Percentiles rank a stretch among this genome's conserved stretches.
Evolutionary conservation across 2,888 invertebrate species (phyloP).

Genomic region (Scaptomyza flava): DNA sequence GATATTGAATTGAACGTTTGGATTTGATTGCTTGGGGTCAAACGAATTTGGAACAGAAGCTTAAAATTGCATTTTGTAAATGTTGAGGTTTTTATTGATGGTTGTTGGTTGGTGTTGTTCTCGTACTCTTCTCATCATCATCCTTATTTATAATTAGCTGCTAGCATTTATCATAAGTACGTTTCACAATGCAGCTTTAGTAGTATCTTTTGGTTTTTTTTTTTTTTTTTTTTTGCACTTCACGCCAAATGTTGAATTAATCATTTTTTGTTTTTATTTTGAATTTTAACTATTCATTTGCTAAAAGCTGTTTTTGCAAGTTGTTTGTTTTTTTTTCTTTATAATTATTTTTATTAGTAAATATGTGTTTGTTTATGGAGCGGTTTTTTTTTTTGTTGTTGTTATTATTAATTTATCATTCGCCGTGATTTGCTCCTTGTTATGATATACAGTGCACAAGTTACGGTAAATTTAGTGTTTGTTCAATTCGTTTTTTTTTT

Average conservation of each 20-base stretch:
- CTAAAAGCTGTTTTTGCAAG: conserved; percentile 62
- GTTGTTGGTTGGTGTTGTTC: conserved; percentile 34
- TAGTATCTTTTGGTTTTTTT: conserved; percentile 32
- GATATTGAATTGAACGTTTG: conserved; percentile 25
- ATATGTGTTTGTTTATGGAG: conserved; percentile 29
- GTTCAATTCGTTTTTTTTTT: conserved; percentile 25
- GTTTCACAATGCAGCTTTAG: conserved; percentile 75
- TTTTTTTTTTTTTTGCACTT: conserved; percentile 27
- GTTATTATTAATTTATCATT: conserved; percentile 26
- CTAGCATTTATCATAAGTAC: conserved; percentile 79
- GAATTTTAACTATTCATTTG: conserved; percentile 50
- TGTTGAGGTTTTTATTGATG: conserved; percentile 14
- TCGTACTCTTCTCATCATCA: conserved; percentile 39
- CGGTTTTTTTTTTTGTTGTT: conserved; percentile 12
- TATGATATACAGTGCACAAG: conserved; percentile 62
- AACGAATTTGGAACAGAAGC: conserved; percentile 19
- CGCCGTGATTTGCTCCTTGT: conserved; percentile 17
- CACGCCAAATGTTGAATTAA: conserved; percentile 27
- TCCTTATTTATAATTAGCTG: conserved; percentile 50
- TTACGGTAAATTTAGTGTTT: conserved; percentile 37
- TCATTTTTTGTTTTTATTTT: conserved; percentile 19
- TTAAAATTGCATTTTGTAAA: conserved; percentile 14
- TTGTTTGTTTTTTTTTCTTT: conserved; percentile 20
- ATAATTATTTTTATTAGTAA: background rate
- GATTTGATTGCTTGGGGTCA: conserved; percentile 13